Base-by-base conservation (phyloP, 2,888 invertebrate species). In the Eristalis pertinax region DNA sequence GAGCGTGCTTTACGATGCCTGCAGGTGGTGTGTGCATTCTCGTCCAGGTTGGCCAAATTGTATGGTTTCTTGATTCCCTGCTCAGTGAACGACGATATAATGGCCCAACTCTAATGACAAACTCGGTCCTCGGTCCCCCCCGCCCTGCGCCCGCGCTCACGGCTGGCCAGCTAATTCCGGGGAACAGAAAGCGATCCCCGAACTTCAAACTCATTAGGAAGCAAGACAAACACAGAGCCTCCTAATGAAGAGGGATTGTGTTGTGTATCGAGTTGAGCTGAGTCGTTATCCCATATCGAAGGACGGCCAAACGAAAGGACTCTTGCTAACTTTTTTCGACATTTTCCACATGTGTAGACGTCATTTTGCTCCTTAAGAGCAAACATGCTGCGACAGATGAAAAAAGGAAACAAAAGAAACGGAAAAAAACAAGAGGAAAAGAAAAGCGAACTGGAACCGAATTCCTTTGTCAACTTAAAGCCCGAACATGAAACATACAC, bases 401-500 rank as follows among this genome's bases (percentile, higher is more conserved):
- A 50, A 43, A 43, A 10, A 32, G 22, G 19, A 38, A 41, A 56
- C 13, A 10, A 62, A 50, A 35, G 32, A 62, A 4, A 67, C 2
- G 2, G 26, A 26, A 26, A 26, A 26, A 26, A 26, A 26, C 26
- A 26, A 26, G 26, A 26, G 2, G 26, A 26, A n/a, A 73, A 32
- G 15, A 74, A 43, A 24, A 35, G 22, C 11, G 7, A 7, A 63
- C 73, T 19, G 7, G 24, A 15, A n/a, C n/a, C 11, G 43, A 13
- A 70, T 78, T 79, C 86, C 74, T 87, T 87, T 87, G 87, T 87
- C 79, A 87, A 87, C 79, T 84, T 58, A 73, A 87, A 79, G 79
- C 84, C 79, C 29, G 19, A 64, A 67, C 83, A 83, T 56, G 69
- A 76, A 72, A 64, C 63, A 67, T 50, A 85, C 67, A 85, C 43